Evolutionary conservation across 2,888 invertebrate genomes (phyloP).

Genomic region (Mythimna pallens): DNA sequence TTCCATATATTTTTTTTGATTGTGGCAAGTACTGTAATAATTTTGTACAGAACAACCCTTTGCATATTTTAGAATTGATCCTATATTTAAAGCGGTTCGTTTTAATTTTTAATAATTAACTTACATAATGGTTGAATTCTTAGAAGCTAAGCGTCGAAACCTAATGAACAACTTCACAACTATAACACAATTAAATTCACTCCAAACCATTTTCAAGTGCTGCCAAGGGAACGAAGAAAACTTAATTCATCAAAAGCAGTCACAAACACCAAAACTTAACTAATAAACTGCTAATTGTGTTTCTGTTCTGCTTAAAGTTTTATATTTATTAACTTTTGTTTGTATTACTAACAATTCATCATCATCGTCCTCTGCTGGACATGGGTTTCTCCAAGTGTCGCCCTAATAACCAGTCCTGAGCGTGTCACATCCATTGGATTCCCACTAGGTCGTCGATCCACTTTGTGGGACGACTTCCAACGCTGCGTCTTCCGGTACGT

Average conservation of each 20-base stretch:
- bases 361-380: neutral
- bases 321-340: neutral
- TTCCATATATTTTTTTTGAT: too few relatives aligned
- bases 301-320: neutral
- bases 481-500: too few relatives aligned
- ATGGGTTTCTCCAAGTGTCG: too few relatives aligned
- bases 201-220: neutral
- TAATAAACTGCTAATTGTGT: constrained; percentile 3
- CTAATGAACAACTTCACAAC: neutral
- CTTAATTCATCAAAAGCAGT: constrained; percentile 19
- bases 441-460: too few relatives aligned
- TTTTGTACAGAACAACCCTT: neutral
- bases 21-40: too few relatives aligned
- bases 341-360: neutral
- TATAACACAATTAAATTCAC: constrained; percentile 9
- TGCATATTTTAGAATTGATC: neutral
- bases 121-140: neutral
- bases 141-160: neutral
- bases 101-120: neutral
- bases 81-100: neutral
- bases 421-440: too few relatives aligned
- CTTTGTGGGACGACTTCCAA: too few relatives aligned
- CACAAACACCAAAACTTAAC: constrained; percentile 22
- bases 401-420: too few relatives aligned
- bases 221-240: constrained; percentile 13